Percentiles rank a stretch among this genome's conserved stretches.
Conservation (phyloP, 30 jellyfish, hydroid and myxozoan genomes). For the Turritopsis rubra region DNA sequence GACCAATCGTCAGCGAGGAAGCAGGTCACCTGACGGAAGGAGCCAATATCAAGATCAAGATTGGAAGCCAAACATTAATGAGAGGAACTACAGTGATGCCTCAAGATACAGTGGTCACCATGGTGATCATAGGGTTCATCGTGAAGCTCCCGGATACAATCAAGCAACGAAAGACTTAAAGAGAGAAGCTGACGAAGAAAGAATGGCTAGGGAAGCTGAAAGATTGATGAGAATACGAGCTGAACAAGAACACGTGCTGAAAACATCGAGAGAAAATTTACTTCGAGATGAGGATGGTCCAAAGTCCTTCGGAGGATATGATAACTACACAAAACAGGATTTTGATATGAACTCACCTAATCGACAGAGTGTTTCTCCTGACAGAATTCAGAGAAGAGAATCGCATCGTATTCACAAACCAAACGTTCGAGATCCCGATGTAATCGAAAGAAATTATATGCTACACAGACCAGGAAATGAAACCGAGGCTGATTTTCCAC, state of each 20-base stretch:
- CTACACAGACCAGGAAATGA: neutral
- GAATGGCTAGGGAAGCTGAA: slow-evolving; percentile 29
- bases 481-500: neutral
- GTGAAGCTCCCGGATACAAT: neutral
- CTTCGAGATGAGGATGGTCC: slow-evolving; percentile 2
- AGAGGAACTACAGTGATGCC: neutral
- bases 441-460: neutral
- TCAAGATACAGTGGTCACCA: neutral
- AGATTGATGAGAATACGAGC: slow-evolving; percentile 29
- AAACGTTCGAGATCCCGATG: neutral
- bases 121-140: neutral
- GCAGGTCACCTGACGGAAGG: neutral
- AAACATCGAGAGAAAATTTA: slow-evolving; percentile 21
- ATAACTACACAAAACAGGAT: neutral
- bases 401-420: neutral
- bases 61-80: neutral
- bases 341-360: neutral
- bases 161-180: neutral
- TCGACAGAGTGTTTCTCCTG: neutral
- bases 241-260: slow-evolving; percentile 26
- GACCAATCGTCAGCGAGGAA: neutral
- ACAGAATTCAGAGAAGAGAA: neutral
- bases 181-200: slow-evolving; percentile 27
- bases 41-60: neutral
- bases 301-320: neutral